Base-by-base conservation (phyloP, 1,140 invertebrate species). In the Pentalonia nigronervosa region DNA sequence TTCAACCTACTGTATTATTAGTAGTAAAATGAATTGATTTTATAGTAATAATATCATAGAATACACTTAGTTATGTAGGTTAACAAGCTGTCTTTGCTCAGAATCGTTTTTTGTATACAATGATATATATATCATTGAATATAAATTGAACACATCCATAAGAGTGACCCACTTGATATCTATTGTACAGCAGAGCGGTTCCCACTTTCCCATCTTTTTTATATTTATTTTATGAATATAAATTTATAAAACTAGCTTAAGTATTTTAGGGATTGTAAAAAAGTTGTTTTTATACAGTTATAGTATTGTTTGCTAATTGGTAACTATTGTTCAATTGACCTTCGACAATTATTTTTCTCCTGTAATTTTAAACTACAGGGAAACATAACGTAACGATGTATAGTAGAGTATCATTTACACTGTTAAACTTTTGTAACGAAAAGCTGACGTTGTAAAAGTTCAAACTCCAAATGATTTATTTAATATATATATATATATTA, bases 391-490 rank as follows among this genome's bases (percentile, higher is more conserved):
- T 56, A 56, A 56, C 48, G 21, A 25, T 56, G 48, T 20, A 41
- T 89, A 11, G n/a, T 1, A 8, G 34, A 21, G 50, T 89, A 89
- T 89, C 88, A 41, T 89, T 53, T 56, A 56, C 88, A 56, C 88
- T 25, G 50, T 8, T 25, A 89, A 89, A 89, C 88, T 89, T 89
- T 89, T 89, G 88, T 89, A 89, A 56, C 88, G 48, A 89, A 89
- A 89, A 36, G 88, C 48, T 89, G 88, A 89, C 88, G 88, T 53
- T 53, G 87, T 89, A 89, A 89, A 89, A 56, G 88, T 89, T 89
- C 88, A 9, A 53, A 56, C 50, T 89, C 47, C 88, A 25, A 89
- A 89, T 89, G 50, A 89, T 89, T 89, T 89, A 89, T 89, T 21
- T 88, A 50, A 88, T 88, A 50, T 50, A 76, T 48, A 53, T 53